These are phyloP conservation scores for Ciona savignyi DNA, from an alignment of 23 tunicate genomes.

Conservation along the genomic window DNA sequence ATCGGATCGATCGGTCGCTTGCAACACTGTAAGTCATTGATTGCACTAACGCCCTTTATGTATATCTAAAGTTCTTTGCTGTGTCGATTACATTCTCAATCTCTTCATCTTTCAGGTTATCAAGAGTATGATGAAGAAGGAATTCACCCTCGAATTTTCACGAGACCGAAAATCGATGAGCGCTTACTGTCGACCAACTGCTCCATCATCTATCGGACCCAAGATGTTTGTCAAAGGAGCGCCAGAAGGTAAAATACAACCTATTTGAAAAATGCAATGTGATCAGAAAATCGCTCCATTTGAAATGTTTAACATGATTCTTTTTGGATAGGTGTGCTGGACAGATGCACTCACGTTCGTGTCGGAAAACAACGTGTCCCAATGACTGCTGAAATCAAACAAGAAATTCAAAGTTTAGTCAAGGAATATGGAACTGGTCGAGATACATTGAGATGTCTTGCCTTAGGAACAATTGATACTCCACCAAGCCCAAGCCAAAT, in stretches of 20 bases:
- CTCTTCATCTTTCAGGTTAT: conserved; percentile 17
- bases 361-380: conserved; percentile 76
- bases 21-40: conserved; percentile 36
- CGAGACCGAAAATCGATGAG: conserved; percentile 98
- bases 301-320: neutral
- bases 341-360: conserved; percentile 90
- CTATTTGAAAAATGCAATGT: neutral
- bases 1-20: conserved; percentile 44
- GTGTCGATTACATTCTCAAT: neutral
- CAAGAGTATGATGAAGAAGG: conserved; percentile 77
- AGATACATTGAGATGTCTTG: conserved; percentile 93
- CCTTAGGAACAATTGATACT: conserved; percentile 89
- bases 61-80: neutral
- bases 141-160: conserved; percentile 89
- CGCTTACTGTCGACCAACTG: conserved; percentile 74
- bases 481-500: conserved; percentile 70
- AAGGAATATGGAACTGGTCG: conserved; percentile 96
- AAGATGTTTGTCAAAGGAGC: conserved; percentile 94
- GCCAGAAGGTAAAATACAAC: conserved; percentile 73
- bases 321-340: conserved; percentile 60
- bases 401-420: conserved; percentile 46
- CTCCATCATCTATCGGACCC: conserved; percentile 60
- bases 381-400: conserved; percentile 68
- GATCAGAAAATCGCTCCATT: neutral
- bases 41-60: too few relatives aligned